Evolutionary conservation across 2,888 invertebrate genomes (phyloP).

Genomic region (Helicoverpa assulta): DNA sequence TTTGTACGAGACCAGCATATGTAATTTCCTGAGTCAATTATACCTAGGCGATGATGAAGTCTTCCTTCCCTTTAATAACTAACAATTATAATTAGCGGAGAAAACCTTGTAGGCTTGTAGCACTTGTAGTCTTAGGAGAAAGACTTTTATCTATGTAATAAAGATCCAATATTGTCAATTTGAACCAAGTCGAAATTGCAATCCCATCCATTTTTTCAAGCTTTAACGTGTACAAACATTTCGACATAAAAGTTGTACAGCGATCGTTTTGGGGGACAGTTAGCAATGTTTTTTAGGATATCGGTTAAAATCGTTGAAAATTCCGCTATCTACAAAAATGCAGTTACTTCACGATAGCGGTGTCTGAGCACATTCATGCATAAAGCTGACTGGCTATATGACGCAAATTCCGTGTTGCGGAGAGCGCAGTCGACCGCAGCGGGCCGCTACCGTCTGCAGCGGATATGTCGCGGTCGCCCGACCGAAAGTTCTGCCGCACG

Average conservation of each 20-base stretch:
- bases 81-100: constrained; percentile 18
- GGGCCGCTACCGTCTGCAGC: constrained; percentile 57
- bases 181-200: neutral
- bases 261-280: neutral
- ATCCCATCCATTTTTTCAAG: neutral
- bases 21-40: constrained; percentile 71
- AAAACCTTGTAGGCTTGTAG: neutral
- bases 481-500: constrained; percentile 63
- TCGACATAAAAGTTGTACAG: neutral
- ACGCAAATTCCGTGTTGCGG: constrained; percentile 57
- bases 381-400: constrained; percentile 52
- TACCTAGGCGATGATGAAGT: constrained; percentile 54
- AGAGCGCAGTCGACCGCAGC: constrained; percentile 57
- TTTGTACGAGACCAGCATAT: constrained; percentile 73
- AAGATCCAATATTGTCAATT: neutral
- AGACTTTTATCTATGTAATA: neutral
- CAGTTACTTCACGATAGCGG: constrained; percentile 33
- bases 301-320: constrained; percentile 29
- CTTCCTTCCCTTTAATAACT: constrained; percentile 21
- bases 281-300: constrained; percentile 7
- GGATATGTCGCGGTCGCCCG: constrained; percentile 62
- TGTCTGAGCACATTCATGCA: constrained; percentile 55
- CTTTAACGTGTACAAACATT: neutral
- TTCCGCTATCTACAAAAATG: constrained; percentile 44
- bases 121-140: neutral